Conservation (phyloP, 2,113 vertebrate species). For the Antechinus flavipes region DNA sequence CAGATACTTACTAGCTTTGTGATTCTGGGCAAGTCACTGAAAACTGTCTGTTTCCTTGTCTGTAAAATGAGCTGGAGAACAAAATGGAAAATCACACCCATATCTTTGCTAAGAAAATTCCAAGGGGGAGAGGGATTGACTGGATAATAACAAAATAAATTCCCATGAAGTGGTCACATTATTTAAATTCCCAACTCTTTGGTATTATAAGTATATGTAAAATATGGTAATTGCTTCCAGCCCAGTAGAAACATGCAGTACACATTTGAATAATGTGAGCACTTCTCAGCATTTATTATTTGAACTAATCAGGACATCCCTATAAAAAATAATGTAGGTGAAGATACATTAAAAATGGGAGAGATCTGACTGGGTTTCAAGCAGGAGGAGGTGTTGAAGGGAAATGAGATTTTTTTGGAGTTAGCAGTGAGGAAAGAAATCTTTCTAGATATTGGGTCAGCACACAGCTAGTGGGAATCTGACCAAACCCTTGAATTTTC, state of each 20-base stretch:
- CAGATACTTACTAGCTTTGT: neutral
- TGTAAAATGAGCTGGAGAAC: neutral
- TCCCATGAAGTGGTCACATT: neutral
- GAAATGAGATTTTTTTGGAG: neutral
- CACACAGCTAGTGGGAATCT: neutral
- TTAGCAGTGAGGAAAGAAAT: neutral
- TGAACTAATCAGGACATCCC: neutral
- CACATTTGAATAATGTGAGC: neutral
- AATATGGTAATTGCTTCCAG: neutral
- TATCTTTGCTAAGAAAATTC: neutral
- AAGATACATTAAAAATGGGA: neutral
- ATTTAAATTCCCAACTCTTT: neutral
- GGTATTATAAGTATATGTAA: neutral
- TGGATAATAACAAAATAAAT: neutral
- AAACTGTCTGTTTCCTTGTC: neutral
- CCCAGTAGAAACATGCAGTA: neutral
- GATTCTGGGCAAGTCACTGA: neutral
- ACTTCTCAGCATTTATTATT: neutral
- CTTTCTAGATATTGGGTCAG: neutral
- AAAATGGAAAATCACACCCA: neutral
- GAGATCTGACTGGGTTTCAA: neutral
- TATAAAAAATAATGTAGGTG: neutral
- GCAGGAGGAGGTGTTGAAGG: neutral
- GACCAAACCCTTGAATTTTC: neutral
- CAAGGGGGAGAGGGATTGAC: neutral